Base-by-base conservation (phyloP, 1,140 invertebrate species). In the Oncopodura yosiiana region DNA sequence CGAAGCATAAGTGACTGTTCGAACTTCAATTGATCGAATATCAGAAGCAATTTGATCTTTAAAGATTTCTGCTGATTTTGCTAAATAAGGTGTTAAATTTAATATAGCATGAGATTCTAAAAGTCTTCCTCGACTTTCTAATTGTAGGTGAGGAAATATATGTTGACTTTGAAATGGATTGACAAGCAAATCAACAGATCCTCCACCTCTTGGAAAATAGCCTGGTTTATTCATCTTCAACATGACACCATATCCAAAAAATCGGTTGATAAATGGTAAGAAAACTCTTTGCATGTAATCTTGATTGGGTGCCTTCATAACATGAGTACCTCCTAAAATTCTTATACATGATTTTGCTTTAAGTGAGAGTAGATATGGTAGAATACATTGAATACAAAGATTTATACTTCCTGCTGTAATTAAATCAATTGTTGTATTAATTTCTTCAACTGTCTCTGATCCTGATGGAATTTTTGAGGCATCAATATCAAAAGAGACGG, bases 131-230 rank as follows among this genome's bases (percentile, higher is more conserved):
- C 57, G 27, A 2, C 53, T 16, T 9, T 27, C 42, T 6, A 63
- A 4, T 23, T 46, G 9, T 16, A 60, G 51, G 14, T 39, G 43
- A 19, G 53, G 53, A 24, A 57, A 59, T 14, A 48, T 23, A 5
- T 24, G 6, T 26, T 29, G 27, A n/a, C 29, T 41, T 3, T 14
- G 5, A 23, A 41, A 27, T 2, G 24, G 49, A 26, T 52, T 56
- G 4, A 63, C 54, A 4, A 46, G n/a, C 11, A 63, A 36, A 14
- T 56, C 36, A 3, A 63, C 44, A 8, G 14, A 26, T 3, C 61
- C 61, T 2, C 61, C 61, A 14, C 61, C 61, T 3, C 61, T 19
- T 5, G 61, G 61, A 50, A 50, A 63, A 50, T 60, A 63, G 14
- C 58, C 58, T 18, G 53, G 24, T 11, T 32, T 14, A 41, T 19